phyloP scores from a whole-genome alignment of 2,113 vertebrate species.

The Corydoras maculifer region DNA sequence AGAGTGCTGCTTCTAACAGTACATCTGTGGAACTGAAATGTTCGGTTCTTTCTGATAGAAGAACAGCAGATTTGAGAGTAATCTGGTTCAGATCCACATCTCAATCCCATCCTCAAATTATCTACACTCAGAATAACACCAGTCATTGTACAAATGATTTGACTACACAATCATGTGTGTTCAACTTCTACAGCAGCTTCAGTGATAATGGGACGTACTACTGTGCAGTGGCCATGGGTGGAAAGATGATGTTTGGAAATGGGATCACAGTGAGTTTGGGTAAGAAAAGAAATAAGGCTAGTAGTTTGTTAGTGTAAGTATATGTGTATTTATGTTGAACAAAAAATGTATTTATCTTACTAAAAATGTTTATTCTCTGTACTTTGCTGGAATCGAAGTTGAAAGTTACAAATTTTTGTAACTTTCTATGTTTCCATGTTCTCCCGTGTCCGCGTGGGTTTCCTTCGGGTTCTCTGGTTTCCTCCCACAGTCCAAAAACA shows the following conservation, averaged over 20 bases:
- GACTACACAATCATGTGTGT: conserved; percentile 31
- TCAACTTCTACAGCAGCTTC: conserved; percentile 37
- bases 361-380: too few species aligned
- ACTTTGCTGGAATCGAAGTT: too few species aligned
- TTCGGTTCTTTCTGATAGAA: conserved; percentile 34
- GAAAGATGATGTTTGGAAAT: conserved; percentile 31
- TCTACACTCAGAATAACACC: conserved; percentile 37
- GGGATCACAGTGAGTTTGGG: background rate
- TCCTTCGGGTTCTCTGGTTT: too few species aligned
- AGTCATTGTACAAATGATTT: background rate
- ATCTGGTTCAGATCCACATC: conserved; percentile 34
- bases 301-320: too few species aligned
- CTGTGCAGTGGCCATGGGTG: conserved; percentile 49
- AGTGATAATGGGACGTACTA: conserved; percentile 49
- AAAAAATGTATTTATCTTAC: too few species aligned
- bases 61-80: conserved; percentile 14
- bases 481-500: too few species aligned
- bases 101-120: conserved; percentile 22
- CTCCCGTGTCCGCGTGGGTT: too few species aligned
- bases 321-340: too few species aligned
- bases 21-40: conserved; percentile 39
- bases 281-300: background rate
- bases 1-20: conserved; percentile 21
- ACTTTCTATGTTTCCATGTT: too few species aligned
- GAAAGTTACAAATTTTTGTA: too few species aligned